phyloP scores from a whole-genome alignment of 2,888 invertebrate genomes.

The Acronicta alni region DNA sequence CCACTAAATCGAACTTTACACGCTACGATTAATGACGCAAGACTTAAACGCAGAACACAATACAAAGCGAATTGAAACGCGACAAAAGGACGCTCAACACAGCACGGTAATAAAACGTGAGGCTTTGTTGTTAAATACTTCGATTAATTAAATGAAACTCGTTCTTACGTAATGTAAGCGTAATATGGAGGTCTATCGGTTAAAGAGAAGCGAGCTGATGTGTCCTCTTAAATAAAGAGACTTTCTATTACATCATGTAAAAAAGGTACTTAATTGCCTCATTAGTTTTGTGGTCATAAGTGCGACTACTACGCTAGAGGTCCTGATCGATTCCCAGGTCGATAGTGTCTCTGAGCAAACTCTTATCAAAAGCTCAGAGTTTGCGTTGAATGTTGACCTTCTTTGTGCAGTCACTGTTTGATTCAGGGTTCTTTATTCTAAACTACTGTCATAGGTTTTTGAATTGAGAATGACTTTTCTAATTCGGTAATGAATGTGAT shows the following conservation, averaged over 20 bases:
- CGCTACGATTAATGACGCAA: slow-evolving; percentile 30
- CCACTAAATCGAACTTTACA: slow-evolving; percentile 31
- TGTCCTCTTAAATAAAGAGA: background rate
- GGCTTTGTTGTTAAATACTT: slow-evolving; percentile 36
- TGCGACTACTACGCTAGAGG: too few species aligned
- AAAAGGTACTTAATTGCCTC: too few species aligned
- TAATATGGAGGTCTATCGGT: slow-evolving; percentile 4
- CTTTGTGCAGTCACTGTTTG: too few species aligned
- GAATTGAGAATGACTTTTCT: too few species aligned
- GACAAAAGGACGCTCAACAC: slow-evolving; percentile 59
- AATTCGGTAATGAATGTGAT: too few species aligned
- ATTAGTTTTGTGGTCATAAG: too few species aligned
- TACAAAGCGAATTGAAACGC: slow-evolving; percentile 53
- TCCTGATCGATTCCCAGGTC: too few species aligned
- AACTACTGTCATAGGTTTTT: too few species aligned
- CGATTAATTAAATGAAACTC: slow-evolving; percentile 48
- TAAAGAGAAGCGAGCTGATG: background rate
- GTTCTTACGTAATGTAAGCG: slow-evolving; percentile 23
- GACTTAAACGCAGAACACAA: slow-evolving; percentile 27
- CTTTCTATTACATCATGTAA: background rate
- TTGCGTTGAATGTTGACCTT: too few species aligned
- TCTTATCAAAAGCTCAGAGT: too few species aligned
- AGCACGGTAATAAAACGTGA: slow-evolving; percentile 43
- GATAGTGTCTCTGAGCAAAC: too few species aligned
- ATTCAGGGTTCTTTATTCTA: too few species aligned